Percentiles rank a stretch among this genome's conserved stretches.
These are phyloP conservation scores for Synergus gifuensis DNA, from an alignment of 2,888 invertebrate species.

Conservation along the genomic window DNA sequence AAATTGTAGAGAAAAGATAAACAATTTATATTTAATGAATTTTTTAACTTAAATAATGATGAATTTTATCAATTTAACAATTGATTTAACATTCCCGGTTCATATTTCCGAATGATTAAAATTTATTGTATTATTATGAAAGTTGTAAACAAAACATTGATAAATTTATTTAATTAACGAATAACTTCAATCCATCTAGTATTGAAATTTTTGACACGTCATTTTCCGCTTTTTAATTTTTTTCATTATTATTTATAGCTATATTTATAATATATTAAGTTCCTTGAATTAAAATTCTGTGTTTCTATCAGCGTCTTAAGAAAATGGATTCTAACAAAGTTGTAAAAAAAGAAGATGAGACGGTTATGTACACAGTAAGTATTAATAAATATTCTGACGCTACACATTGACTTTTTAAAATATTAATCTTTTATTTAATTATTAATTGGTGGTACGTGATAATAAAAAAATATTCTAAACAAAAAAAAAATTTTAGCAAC, in stretches of 20 bases:
- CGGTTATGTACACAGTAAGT: conserved; percentile 49
- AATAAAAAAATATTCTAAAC: not conserved
- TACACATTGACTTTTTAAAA: not conserved
- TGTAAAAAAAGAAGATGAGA: conserved; percentile 30
- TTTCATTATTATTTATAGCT: not conserved
- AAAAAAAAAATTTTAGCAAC: conserved; percentile 80
- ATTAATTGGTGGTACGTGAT: not conserved
- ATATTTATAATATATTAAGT: not conserved
- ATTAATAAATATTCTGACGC: not conserved
- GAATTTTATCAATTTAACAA: not conserved
- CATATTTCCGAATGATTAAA: not conserved
- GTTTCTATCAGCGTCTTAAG: not conserved
- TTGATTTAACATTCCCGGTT: not conserved
- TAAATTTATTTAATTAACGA: not conserved
- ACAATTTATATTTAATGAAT: not conserved
- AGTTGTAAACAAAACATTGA: conserved; percentile 4
- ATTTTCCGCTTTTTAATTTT: not conserved
- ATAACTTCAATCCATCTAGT: conserved; percentile 9
- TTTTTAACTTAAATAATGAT: not conserved
- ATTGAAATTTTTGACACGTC: not conserved
- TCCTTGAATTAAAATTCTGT: not conserved
- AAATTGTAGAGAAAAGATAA: not conserved
- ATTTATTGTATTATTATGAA: not conserved
- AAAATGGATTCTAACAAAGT: conserved; percentile 2
- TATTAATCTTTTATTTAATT: not conserved